Conservation (phyloP, 2,797 vertebrate genomes). For the Notolepis coatsorum region DNA sequence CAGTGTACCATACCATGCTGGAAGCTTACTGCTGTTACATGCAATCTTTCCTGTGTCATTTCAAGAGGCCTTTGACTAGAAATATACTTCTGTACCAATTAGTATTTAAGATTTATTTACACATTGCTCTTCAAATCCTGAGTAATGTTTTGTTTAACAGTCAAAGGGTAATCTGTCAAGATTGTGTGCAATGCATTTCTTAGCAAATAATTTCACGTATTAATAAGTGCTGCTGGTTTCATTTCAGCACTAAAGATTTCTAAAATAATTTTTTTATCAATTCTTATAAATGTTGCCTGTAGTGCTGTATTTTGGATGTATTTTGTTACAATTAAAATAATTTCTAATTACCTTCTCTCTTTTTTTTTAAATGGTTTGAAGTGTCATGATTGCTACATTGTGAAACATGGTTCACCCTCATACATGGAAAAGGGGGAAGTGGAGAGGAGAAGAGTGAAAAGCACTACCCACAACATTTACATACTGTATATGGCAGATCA, state of each 20-base stretch:
- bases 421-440: too few species aligned
- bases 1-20: slow-evolving; percentile 4
- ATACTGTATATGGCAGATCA: too few species aligned
- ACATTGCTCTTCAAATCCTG: slow-evolving; percentile 15
- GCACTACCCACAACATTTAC: background rate
- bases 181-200: slow-evolving; percentile 10
- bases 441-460: too few species aligned
- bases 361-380: slow-evolving; percentile 23
- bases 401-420: too few species aligned
- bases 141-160: background rate
- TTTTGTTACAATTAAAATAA: slow-evolving; percentile 66
- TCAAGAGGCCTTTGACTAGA: slow-evolving; percentile 13
- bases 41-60: slow-evolving; percentile 4
- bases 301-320: slow-evolving; percentile 42
- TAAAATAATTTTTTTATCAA: slow-evolving; percentile 7
- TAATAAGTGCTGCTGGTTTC: slow-evolving; percentile 54
- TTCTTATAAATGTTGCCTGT: slow-evolving; percentile 48
- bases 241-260: slow-evolving; percentile 52
- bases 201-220: slow-evolving; percentile 9
- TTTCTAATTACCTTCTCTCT: background rate
- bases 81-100: slow-evolving; percentile 5
- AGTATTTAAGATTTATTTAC: slow-evolving; percentile 20
- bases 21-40: slow-evolving; percentile 34
- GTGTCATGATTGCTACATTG: background rate
- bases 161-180: background rate